phyloP scores from a whole-genome alignment of 30 jellyfish, hydroid and myxozoan species.

The Aurelia aurita complex sp. Pacific region DNA sequence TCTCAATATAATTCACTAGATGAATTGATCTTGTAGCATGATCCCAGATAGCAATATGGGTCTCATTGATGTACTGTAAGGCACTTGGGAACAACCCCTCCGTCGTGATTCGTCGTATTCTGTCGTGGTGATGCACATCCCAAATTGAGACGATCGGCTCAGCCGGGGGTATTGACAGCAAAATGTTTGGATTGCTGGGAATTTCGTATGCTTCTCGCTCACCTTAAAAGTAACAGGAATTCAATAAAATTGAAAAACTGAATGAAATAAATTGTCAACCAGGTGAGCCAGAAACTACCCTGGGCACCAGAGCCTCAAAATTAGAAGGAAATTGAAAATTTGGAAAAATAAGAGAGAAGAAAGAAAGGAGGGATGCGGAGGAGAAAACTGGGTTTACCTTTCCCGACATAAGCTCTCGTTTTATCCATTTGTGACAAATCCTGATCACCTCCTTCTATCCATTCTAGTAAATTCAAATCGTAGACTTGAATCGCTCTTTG shows the following conservation, averaged over 20 bases:
- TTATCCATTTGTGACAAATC: slow-evolving; percentile 68
- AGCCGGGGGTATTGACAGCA: slow-evolving; percentile 75
- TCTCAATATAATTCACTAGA: slow-evolving; percentile 45
- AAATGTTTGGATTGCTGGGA: slow-evolving; percentile 37
- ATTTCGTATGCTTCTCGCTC: slow-evolving; percentile 74
- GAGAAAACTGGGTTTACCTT: slow-evolving; percentile 46
- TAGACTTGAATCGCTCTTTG: slow-evolving; percentile 78
- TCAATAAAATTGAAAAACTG: neutral
- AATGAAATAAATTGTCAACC: too few relatives aligned
- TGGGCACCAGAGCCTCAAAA: neutral
- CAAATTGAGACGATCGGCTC: slow-evolving; percentile 64
- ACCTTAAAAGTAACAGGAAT: slow-evolving; percentile 35
- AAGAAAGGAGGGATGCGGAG: neutral
- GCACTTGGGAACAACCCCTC: slow-evolving; percentile 73
- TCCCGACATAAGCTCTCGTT: slow-evolving; percentile 73
- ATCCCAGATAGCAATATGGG: slow-evolving; percentile 56
- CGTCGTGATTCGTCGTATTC: slow-evolving; percentile 39
- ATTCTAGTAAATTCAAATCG: slow-evolving; percentile 59
- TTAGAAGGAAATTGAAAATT: too few relatives aligned
- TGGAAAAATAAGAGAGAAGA: neutral
- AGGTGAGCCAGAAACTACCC: neutral
- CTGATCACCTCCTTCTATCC: slow-evolving; percentile 53
- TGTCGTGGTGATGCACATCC: slow-evolving; percentile 54
- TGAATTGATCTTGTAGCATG: slow-evolving; percentile 39
- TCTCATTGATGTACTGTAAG: slow-evolving; percentile 32